Evolutionary conservation across 1,140 invertebrate species (phyloP).

Genomic region (Aphaenogaster rudis): DNA sequence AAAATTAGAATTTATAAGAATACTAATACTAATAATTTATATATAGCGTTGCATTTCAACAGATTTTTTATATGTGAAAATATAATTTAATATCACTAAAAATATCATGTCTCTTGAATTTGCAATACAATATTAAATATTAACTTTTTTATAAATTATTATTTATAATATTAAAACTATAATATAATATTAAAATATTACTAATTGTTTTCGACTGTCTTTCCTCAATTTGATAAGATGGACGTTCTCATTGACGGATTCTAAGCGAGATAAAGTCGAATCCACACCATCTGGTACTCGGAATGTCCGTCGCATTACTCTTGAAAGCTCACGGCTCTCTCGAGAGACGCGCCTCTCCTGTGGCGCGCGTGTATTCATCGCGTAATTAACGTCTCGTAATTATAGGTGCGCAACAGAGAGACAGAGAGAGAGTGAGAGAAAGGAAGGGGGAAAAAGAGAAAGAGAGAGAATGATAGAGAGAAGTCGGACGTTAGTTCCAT

Average conservation of each 20-base stretch:
- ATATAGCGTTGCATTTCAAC: not conserved
- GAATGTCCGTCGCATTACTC: conserved; percentile 69
- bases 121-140: not conserved
- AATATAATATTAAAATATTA: not conserved
- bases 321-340: conserved; percentile 71
- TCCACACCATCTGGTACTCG: conserved; percentile 66
- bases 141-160: not conserved
- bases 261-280: conserved; percentile 39
- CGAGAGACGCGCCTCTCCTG: conserved; percentile 65
- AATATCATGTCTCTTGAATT: not conserved
- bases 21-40: not conserved
- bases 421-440: conserved; percentile 18
- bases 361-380: conserved; percentile 75
- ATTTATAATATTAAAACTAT: not conserved
- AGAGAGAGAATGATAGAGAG: conserved; percentile 28
- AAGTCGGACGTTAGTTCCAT: conserved; percentile 49
- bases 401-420: conserved; percentile 70
- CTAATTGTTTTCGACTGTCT: not conserved
- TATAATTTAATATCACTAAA: not conserved
- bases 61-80: not conserved
- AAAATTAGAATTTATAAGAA: not conserved
- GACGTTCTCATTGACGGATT: not conserved
- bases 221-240: conserved; percentile 6
- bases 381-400: conserved; percentile 82
- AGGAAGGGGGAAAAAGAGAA: not conserved